Percentiles rank a stretch among this genome's conserved stretches.
Evolutionary conservation across 2,797 vertebrate genomes (phyloP).

Genomic region (Decapterus maruadsi): DNA sequence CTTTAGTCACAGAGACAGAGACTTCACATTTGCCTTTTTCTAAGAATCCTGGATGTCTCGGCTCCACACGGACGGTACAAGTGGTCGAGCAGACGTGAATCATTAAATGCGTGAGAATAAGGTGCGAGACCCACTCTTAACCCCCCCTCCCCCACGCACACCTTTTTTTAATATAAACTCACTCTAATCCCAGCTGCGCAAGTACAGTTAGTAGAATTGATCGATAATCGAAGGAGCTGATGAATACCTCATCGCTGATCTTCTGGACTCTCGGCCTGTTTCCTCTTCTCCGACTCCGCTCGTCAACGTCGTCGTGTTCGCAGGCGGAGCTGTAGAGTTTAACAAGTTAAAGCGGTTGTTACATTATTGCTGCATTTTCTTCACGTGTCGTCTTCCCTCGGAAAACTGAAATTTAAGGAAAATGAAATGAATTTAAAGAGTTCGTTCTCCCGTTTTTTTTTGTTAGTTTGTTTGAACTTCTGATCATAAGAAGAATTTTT

Average conservation of each 20-base stretch:
- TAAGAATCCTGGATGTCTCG: slow-evolving; percentile 56
- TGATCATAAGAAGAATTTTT: slow-evolving; percentile 13
- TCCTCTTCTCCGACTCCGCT: slow-evolving; percentile 23
- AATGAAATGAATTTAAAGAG: neutral
- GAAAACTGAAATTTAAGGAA: neutral
- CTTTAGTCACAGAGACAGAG: slow-evolving; percentile 72
- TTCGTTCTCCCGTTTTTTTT: neutral
- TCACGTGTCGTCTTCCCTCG: slow-evolving; percentile 56
- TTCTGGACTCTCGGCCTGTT: slow-evolving; percentile 29
- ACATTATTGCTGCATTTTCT: slow-evolving; percentile 61
- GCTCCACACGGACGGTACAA: slow-evolving; percentile 49
- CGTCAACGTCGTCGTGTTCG: slow-evolving; percentile 63
- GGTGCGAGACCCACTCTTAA: slow-evolving; percentile 26
- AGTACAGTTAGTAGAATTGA: slow-evolving; percentile 17
- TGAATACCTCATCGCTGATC: slow-evolving; percentile 71
- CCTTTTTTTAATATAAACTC: slow-evolving; percentile 11
- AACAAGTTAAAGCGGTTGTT: slow-evolving; percentile 49
- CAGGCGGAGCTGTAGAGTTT: slow-evolving; percentile 45
- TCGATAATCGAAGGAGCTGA: slow-evolving; percentile 47
- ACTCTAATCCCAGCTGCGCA: slow-evolving; percentile 26
- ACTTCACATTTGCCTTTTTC: slow-evolving; percentile 79
- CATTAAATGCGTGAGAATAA: slow-evolving; percentile 39
- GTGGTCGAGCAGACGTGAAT: slow-evolving; percentile 38
- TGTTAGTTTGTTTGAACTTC: neutral
- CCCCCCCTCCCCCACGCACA: neutral